Evolutionary conservation across 1,140 invertebrate genomes (phyloP).

Genomic region (Drosophila santomea): DNA sequence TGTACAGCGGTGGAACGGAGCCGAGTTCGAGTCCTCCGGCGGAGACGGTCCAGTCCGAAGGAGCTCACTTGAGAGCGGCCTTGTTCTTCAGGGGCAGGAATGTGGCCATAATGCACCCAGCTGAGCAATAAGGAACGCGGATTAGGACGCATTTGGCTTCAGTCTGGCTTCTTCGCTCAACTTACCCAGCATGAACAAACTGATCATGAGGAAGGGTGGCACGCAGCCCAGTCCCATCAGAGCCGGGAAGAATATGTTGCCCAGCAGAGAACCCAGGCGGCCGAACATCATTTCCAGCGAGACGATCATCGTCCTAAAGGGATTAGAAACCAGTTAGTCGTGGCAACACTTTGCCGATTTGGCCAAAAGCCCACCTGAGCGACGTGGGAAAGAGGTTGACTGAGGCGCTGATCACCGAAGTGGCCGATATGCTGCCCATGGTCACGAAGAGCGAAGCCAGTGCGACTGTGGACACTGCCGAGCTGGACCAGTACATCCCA

Average conservation of each 20-base stretch:
- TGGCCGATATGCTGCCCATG: conserved; percentile 75
- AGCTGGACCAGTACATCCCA: conserved; percentile 85
- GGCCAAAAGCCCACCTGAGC: conserved; percentile 51
- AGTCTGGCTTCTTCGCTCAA: background rate
- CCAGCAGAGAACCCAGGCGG: conserved; percentile 67
- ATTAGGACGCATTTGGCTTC: background rate
- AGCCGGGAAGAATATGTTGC: conserved; percentile 77
- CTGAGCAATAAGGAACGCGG: conserved; percentile 24
- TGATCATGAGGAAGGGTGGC: conserved; percentile 78
- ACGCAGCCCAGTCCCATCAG: conserved; percentile 73
- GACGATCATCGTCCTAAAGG: conserved; percentile 72
- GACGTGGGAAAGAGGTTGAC: conserved; percentile 79
- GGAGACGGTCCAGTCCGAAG: background rate
- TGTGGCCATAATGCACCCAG: conserved; percentile 62
- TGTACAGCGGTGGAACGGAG: conserved; percentile 27
- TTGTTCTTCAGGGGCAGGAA: conserved; percentile 77
- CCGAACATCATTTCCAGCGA: conserved; percentile 80
- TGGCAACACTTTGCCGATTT: no score
- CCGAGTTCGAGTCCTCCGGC: background rate
- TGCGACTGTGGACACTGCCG: conserved; percentile 68
- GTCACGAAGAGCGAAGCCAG: conserved; percentile 72
- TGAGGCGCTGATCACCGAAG: conserved; percentile 76
- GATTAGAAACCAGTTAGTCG: no score
- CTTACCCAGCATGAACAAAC: conserved; percentile 74
- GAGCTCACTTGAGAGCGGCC: conserved; percentile 59